Conservation (phyloP, 2,888 invertebrate species). For the Metacarcinus magister region DNA sequence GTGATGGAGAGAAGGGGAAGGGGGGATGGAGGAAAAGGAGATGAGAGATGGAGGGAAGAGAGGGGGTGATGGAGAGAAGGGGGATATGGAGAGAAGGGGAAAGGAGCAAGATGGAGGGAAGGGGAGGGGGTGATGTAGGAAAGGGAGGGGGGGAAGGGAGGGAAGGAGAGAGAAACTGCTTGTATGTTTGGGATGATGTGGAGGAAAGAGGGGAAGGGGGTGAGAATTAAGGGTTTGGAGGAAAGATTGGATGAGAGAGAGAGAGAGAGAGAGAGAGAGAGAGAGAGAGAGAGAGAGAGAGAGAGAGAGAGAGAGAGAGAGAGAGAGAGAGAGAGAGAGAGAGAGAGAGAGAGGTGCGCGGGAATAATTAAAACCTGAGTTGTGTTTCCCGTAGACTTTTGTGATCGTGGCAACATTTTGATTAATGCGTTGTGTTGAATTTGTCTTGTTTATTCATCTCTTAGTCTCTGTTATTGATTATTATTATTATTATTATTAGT, state of each 20-base stretch:
- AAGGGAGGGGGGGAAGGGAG: not conserved
- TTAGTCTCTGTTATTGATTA: not conserved
- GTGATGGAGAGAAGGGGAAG: not conserved
- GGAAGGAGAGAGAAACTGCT: not conserved
- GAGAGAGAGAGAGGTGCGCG: not conserved
- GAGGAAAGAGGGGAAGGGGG: no score
- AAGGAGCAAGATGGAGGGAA: not conserved
- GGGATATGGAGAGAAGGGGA: not conserved
- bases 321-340: constrained; percentile 26
- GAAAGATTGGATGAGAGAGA: not conserved
- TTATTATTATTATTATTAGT: not conserved
- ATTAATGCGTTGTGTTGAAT: not conserved
- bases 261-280: not conserved
- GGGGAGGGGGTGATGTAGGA: not conserved
- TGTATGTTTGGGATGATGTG: no score
- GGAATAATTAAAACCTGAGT: not conserved
- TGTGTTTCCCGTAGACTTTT: not conserved
- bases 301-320: constrained; percentile 46
- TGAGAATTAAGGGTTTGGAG: not conserved
- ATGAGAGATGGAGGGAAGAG: not conserved
- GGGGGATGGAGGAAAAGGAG: not conserved
- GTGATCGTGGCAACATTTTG: not conserved
- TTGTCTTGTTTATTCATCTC: not conserved
- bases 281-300: not conserved
- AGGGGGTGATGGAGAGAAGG: not conserved